Base-by-base conservation (phyloP, 2,797 vertebrate genomes). In the Chaetodon trifasciatus region DNA sequence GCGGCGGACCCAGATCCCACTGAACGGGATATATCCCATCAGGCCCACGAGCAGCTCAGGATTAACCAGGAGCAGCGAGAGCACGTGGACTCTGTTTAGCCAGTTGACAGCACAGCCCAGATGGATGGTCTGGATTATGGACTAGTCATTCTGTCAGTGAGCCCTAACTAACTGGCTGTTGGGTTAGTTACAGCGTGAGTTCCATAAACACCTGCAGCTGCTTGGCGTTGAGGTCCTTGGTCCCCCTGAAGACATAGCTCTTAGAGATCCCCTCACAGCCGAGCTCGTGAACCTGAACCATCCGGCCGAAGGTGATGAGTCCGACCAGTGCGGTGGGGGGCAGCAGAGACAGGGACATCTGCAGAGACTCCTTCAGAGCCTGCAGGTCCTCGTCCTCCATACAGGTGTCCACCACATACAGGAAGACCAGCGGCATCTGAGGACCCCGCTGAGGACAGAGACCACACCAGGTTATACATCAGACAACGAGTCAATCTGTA, bases 361-460 rank as follows among this genome's bases (percentile, higher is more conserved):
- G 98, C 93, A 99, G 95, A 1, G 98, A 99, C 91, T 99, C 98
- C 87, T 98, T 99, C 88, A 99, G 88, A 3, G 98, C 98, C 84
- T 99, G 98, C 84, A 99, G 95, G 90, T 99, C 98, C 84, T 99
- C 98, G 81, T 99, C 98, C 90, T 99, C 98, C 97, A 99, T 98
- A 70, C 98, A 99, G 0, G 98, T 99, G 92, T 99, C 98, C 94
- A 99, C 98, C 88, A 99, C 97, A 67, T 99, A 99, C 37, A 99
- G 95, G 90, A 99, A 98, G 94, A 98, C 97, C 91, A 99, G 93
- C 0, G 98, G 98, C 97, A 99, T 98, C 94, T 97, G 97, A 88
- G 97, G 97, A 56, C 98, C 97, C 68, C 98, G 94, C 98, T 99
- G 90, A 50, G 23, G 49, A 81, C 58, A 56, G 8, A 78, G 6